phyloP scores from a whole-genome alignment of 2,888 invertebrate species.

The Phalangium opilio region DNA sequence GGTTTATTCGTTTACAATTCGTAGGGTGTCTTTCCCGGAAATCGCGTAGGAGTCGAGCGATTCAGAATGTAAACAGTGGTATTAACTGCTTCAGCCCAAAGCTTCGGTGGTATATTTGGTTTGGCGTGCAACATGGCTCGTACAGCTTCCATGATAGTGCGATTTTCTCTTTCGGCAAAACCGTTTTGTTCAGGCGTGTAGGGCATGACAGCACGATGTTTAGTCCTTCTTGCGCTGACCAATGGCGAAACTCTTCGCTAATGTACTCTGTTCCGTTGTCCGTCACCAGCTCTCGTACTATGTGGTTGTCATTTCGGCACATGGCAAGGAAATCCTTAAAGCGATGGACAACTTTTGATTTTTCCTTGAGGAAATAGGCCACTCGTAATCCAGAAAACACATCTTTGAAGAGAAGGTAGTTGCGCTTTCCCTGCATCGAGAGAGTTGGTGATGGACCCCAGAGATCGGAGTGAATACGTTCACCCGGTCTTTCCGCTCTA shows the following conservation, averaged over 20 bases:
- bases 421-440: no score
- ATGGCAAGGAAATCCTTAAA: conserved; percentile 3
- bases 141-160: no score
- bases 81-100: conserved; percentile 7
- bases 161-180: no score
- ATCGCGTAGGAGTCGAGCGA: conserved; percentile 6
- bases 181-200: background rate
- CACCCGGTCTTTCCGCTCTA: no score
- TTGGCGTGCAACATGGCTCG: no score
- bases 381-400: no score
- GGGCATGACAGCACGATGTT: conserved; percentile 10
- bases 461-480: no score
- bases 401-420: no score
- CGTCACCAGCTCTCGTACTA: conserved; percentile 7
- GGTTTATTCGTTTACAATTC: conserved; percentile 12
- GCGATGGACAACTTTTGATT: background rate
- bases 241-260: conserved; percentile 7
- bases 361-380: no score
- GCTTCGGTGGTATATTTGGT: no score
- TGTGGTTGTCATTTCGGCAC: background rate
- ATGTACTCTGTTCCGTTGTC: conserved; percentile 15
- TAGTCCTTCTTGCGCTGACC: conserved; percentile 10
- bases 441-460: no score
- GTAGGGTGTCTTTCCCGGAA: conserved; percentile 15
- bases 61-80: conserved; percentile 22